Base-by-base conservation (phyloP, 1,140 invertebrate species). In the Drosophila arizonae region DNA sequence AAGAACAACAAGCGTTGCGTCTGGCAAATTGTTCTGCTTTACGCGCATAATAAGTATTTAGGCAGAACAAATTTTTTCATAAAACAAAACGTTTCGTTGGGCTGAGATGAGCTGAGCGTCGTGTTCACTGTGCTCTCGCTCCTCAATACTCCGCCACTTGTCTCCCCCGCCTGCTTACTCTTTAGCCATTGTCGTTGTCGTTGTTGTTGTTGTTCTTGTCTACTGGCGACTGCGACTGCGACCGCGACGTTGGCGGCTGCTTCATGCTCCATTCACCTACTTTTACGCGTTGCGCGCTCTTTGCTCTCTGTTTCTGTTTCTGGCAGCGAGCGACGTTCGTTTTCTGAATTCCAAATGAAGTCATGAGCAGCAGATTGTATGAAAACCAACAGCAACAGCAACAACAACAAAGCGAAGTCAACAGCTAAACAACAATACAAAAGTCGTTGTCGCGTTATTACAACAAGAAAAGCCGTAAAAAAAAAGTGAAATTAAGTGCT, bases 181-280 rank as follows among this genome's bases (percentile, higher is more conserved):
- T 58, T 60, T 57, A 54, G 55, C 56, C 41, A 57, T 56, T 43
- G 61, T 48, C 60, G 64, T 62, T 56, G 62, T 57, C 13, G 57
- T 72, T 55, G 36, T 51, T 71, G 36, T 51, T 71, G 52, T 17
- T 61, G 21, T 24, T 24, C 21, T 24, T 24, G 68, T 15, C 48
- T 3, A 13, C 28, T 30, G 26, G 24, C 26, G 13, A 28, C 60
- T 62, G 60, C 50, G 33, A 60, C 60, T 54, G 56, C 45, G 63
- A 54, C 28, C 17, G 52, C 52, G 52, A 57, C 52, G 51, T 50
- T 63, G 54, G 48, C 61, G 66, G 69, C 60, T 72, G 76, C 75
- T 84, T 85, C 79, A 84, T 90, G 87, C 87, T 90, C 87, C 87
- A 90, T 87, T 90, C 87, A 90, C 87, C 87, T 90, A 90, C 87